Evolutionary conservation across 2,113 vertebrate genomes (phyloP).

Genomic region (Verasper variegatus): DNA sequence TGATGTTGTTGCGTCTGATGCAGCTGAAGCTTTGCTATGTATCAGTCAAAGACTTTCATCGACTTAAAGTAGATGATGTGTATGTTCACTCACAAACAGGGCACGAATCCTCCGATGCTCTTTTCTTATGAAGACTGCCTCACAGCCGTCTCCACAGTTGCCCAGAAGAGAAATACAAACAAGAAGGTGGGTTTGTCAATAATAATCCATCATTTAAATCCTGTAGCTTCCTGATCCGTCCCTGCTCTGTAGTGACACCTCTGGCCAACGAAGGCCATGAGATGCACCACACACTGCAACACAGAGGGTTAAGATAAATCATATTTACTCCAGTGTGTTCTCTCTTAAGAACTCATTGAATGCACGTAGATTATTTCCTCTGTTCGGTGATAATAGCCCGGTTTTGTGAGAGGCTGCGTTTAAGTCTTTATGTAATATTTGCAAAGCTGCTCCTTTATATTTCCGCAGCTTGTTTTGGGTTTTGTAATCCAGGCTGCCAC

Average conservation of each 20-base stretch:
- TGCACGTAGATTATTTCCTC: conserved; percentile 39
- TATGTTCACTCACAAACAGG: not conserved
- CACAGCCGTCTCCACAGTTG: conserved; percentile 8
- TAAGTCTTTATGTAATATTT: conserved; percentile 46
- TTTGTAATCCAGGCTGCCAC: conserved; percentile 26
- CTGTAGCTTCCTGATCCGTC: conserved; percentile 19
- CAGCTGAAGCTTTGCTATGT: not conserved
- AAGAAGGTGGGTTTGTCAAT: conserved; percentile 12
- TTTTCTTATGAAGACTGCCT: not conserved
- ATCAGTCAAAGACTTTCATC: not conserved
- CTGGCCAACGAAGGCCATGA: conserved; percentile 23
- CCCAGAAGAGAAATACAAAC: not conserved
- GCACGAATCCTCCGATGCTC: not conserved
- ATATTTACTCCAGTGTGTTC: conserved; percentile 36
- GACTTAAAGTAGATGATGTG: not conserved
- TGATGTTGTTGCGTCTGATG: not conserved
- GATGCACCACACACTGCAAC: conserved; percentile 22
- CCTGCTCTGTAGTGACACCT: conserved; percentile 42
- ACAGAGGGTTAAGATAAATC: conserved; percentile 36
- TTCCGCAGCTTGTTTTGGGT: conserved; percentile 23
- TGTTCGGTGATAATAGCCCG: conserved; percentile 29
- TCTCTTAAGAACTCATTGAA: conserved; percentile 43
- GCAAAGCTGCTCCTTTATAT: conserved; percentile 38
- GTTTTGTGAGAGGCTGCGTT: conserved; percentile 11
- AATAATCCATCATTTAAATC: conserved; percentile 30